Evolutionary conservation across 2,797 vertebrate species (phyloP).

Genomic region (Catamblyrhynchus diadema): DNA sequence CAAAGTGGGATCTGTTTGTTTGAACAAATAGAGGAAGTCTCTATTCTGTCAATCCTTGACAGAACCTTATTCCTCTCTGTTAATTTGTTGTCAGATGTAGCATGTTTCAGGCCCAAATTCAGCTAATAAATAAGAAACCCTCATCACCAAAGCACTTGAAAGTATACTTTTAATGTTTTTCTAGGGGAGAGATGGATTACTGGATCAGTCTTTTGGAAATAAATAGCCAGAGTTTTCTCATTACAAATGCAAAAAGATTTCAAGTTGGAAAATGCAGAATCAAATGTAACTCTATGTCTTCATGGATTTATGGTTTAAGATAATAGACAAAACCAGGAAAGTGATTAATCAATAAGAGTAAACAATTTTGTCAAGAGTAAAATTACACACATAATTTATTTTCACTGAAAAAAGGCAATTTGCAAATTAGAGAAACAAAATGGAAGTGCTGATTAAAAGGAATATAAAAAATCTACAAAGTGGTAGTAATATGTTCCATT

Average conservation of each 20-base stretch:
- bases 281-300: neutral
- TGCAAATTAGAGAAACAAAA: conserved; percentile 35
- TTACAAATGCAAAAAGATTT: conserved; percentile 1
- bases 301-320: neutral
- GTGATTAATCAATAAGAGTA: conserved; percentile 15
- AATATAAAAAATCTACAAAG: conserved; percentile 12
- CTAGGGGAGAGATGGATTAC: conserved; percentile 29
- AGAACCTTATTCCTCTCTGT: conserved; percentile 24
- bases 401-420: neutral
- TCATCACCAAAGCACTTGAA: neutral
- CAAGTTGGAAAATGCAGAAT: neutral
- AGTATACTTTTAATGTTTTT: conserved; percentile 49
- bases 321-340: neutral
- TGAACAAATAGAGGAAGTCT: conserved; percentile 10
- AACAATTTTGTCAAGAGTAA: conserved; percentile 25
- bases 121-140: conserved; percentile 29
- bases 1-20: conserved; percentile 1
- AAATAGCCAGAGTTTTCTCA: conserved; percentile 27
- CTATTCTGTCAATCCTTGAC: conserved; percentile 1
- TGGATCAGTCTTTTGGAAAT: conserved; percentile 25
- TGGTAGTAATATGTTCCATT: neutral
- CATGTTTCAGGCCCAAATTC: neutral
- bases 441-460: conserved; percentile 18
- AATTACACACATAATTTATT: neutral
- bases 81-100: neutral